phyloP scores from a whole-genome alignment of 2,888 invertebrate genomes.

The Andrena flavipes region DNA sequence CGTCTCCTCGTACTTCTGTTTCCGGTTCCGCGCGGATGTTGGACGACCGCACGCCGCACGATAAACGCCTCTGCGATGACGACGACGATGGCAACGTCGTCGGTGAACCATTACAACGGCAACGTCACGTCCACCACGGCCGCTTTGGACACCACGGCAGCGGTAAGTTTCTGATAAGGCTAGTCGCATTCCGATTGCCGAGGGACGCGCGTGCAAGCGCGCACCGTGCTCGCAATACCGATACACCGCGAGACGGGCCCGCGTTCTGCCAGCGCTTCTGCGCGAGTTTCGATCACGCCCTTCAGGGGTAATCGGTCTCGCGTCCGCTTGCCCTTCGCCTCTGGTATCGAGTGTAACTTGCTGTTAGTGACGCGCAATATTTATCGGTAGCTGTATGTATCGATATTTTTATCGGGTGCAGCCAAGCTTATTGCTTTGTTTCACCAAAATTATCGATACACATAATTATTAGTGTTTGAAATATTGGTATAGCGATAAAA shows the following conservation, averaged over 20 bases:
- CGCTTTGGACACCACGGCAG: conserved; percentile 62
- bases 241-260: conserved; percentile 12
- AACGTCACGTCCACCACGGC: conserved; percentile 62
- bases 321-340: not conserved
- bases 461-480: no score
- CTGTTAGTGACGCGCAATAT: no score
- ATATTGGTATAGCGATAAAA: no score
- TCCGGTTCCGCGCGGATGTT: conserved; percentile 78
- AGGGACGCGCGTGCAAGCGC: conserved; percentile 46
- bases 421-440: no score
- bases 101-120: conserved; percentile 45
- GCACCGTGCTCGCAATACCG: conserved; percentile 56
- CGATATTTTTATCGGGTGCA: no score
- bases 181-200: conserved; percentile 68
- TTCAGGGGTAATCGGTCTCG: no score
- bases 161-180: conserved; percentile 73
- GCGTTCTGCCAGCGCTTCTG: not conserved
- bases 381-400: no score
- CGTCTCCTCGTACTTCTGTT: conserved; percentile 68
- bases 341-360: no score
- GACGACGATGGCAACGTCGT: conserved; percentile 46
- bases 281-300: not conserved
- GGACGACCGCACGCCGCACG: conserved; percentile 68
- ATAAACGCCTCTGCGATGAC: conserved; percentile 53
- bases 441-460: no score